phyloP scores from a whole-genome alignment of 2,113 vertebrate genomes.

The Thunnus maccoyii region DNA sequence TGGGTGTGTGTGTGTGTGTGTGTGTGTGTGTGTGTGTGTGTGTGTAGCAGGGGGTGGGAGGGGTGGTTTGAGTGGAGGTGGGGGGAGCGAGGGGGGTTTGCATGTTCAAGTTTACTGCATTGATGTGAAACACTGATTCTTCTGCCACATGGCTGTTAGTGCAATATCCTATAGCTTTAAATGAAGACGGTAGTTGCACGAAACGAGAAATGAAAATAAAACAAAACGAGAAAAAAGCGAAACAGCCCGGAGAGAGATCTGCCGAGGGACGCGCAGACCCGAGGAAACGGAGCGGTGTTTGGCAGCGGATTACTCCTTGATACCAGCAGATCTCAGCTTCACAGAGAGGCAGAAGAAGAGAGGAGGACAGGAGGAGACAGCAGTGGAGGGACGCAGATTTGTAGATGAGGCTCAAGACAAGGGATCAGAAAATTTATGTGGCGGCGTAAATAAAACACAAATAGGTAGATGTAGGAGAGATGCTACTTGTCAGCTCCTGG shows the following conservation, averaged over 20 bases:
- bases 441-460: neutral
- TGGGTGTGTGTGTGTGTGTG: constrained; percentile 24
- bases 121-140: constrained; percentile 54
- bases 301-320: constrained; percentile 38
- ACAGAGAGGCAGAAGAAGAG: constrained; percentile 6
- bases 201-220: constrained; percentile 8
- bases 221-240: constrained; percentile 8
- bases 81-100: constrained; percentile 8
- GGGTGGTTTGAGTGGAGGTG: neutral
- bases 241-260: constrained; percentile 20
- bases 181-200: constrained; percentile 11
- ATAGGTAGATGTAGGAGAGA: neutral
- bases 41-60: constrained; percentile 46
- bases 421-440: neutral
- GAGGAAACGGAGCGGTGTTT: constrained; percentile 14
- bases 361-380: neutral
- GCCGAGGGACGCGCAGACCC: constrained; percentile 17
- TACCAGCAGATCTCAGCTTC: constrained; percentile 34
- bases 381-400: constrained; percentile 10
- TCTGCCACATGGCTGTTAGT: constrained; percentile 24
- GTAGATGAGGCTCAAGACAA: neutral
- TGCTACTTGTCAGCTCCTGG: neutral
- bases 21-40: constrained; percentile 50
- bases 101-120: constrained; percentile 79
- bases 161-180: neutral